phyloP scores from a whole-genome alignment of 2,797 vertebrate species.

The Microtus agrestis region DNA sequence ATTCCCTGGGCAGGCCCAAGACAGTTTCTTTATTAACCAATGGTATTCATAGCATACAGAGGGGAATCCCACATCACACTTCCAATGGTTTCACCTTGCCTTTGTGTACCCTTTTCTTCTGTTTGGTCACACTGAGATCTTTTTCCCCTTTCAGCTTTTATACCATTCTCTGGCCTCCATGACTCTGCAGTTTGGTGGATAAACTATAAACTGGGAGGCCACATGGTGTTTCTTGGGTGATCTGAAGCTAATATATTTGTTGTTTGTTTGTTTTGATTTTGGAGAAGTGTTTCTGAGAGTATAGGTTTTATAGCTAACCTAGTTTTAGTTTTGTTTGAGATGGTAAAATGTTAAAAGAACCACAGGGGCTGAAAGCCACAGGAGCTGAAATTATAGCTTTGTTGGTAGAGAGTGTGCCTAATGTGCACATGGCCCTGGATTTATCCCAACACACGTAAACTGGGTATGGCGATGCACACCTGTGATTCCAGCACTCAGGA shows the following conservation, averaged over 20 bases:
- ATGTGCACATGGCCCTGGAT: background rate
- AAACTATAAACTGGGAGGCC: background rate
- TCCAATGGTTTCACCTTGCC: background rate
- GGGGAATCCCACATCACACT: background rate
- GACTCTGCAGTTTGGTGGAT: background rate
- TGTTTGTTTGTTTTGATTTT: background rate
- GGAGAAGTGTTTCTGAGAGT: conserved; percentile 51
- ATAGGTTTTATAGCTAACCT: conserved; percentile 47
- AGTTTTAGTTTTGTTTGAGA: conserved; percentile 1
- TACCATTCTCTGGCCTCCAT: background rate
- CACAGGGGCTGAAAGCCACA: background rate
- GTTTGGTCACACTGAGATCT: background rate
- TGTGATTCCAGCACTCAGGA: background rate
- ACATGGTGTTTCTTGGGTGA: background rate
- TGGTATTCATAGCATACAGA: too few relatives aligned
- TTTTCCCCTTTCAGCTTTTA: background rate
- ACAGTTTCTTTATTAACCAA: too few relatives aligned
- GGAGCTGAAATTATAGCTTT: background rate
- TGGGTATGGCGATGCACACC: background rate
- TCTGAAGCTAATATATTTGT: background rate
- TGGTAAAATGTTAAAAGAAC: conserved; percentile 42
- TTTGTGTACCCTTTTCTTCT: background rate
- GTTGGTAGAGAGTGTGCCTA: background rate
- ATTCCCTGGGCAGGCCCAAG: too few relatives aligned
- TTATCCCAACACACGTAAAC: background rate